phyloP scores from a whole-genome alignment of 2,113 vertebrate genomes.

The Bungarus multicinctus region DNA sequence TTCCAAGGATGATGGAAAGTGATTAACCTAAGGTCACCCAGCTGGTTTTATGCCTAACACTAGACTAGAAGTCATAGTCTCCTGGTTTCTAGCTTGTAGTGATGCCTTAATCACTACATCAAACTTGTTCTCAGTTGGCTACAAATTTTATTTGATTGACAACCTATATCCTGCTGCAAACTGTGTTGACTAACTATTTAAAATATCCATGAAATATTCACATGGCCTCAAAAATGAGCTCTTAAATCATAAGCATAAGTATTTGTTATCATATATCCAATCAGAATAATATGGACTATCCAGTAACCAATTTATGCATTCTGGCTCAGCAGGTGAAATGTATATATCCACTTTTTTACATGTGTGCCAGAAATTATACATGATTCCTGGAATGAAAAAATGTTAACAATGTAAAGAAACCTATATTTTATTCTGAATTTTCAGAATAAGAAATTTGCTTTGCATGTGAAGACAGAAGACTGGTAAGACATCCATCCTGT shows the following conservation, averaged over 20 bases:
- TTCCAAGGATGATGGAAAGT: background rate
- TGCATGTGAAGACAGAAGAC: conserved; percentile 55
- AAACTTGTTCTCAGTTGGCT: background rate
- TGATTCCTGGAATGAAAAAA: background rate
- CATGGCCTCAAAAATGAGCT: background rate
- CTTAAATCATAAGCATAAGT: background rate
- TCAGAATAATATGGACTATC: background rate
- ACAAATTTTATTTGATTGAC: background rate
- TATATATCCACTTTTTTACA: background rate
- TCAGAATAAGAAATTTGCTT: conserved; percentile 51
- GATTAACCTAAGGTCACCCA: background rate
- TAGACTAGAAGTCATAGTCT: background rate
- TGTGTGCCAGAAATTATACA: background rate
- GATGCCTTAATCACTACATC: background rate
- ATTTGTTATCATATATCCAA: background rate
- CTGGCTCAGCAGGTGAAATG: background rate
- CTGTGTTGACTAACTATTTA: background rate
- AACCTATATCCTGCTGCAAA: background rate
- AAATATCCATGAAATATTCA: background rate
- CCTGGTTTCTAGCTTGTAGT: background rate
- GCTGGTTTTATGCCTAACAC: background rate
- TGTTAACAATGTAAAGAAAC: background rate
- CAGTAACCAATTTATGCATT: background rate
- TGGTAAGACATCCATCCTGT: conserved; percentile 64
- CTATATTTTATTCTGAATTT: conserved; percentile 46